A percentile compares a stretch with the other conserved stretches of the same genome.
These are phyloP conservation scores for Tympanuchus pallidicinctus DNA, from an alignment of 2,113 vertebrate genomes.

Conservation along the genomic window DNA sequence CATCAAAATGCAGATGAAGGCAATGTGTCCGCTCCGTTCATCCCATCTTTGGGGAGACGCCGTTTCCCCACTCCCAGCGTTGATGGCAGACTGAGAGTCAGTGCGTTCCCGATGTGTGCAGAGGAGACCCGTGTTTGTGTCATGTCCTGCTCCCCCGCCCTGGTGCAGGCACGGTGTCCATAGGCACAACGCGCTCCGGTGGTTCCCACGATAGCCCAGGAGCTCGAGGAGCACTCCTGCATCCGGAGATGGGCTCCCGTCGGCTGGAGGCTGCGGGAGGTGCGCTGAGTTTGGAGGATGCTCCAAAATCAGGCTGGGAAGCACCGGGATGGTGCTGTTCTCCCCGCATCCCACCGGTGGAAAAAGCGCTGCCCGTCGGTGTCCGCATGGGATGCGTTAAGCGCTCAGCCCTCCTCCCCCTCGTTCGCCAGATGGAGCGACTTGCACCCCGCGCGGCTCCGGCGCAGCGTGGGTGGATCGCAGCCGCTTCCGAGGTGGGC, in stretches of 20 bases:
- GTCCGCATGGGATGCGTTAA: background rate
- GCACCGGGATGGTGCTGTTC: background rate
- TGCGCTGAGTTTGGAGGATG: background rate
- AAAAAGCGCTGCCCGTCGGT: background rate
- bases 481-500: constrained; percentile 52
- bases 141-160: background rate
- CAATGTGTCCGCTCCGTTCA: background rate
- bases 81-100: background rate
- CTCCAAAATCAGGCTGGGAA: background rate
- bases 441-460: background rate
- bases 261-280: background rate
- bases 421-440: constrained; percentile 35
- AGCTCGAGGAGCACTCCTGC: accelerated
- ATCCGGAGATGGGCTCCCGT: accelerated
- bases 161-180: background rate
- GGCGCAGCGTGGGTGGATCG: constrained; percentile 48
- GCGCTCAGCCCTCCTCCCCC: background rate
- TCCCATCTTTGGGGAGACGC: background rate
- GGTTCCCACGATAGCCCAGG: background rate
- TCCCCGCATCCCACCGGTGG: background rate
- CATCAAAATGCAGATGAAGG: background rate
- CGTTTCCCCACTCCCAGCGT: background rate
- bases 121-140: background rate
- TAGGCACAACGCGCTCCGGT: background rate
- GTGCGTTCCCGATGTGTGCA: background rate